phyloP scores from a whole-genome alignment of 2,888 invertebrate genomes.

The Psylliodes chrysocephalus region DNA sequence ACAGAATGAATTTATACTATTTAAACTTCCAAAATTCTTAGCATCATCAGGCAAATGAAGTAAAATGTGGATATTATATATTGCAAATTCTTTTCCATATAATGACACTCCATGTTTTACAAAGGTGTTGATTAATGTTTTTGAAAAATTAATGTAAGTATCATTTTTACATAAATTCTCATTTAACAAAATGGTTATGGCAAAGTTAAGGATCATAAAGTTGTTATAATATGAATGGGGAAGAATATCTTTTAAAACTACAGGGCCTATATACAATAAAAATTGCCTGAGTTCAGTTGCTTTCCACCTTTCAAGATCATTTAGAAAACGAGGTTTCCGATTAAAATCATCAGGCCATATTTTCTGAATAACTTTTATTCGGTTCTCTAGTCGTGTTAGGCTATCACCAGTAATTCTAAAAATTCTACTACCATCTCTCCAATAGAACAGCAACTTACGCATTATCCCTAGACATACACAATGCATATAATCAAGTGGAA shows the following conservation, averaged over 20 bases:
- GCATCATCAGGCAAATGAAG: slow-evolving; percentile 36
- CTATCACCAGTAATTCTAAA: slow-evolving; percentile 30
- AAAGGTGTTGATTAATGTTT: slow-evolving; percentile 31
- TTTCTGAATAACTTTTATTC: slow-evolving; percentile 4
- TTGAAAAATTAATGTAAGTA: slow-evolving; percentile 39
- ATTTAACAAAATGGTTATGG: slow-evolving; percentile 38
- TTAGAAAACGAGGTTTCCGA: slow-evolving; percentile 45
- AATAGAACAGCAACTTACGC: slow-evolving; percentile 43
- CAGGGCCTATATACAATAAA: slow-evolving; percentile 44
- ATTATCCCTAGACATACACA: slow-evolving; percentile 45
- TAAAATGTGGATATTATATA: slow-evolving; percentile 29
- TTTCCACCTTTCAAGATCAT: slow-evolving; percentile 46
- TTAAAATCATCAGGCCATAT: slow-evolving; percentile 49
- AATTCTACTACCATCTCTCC: slow-evolving; percentile 41
- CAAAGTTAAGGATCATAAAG: slow-evolving; percentile 44
- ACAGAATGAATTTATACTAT: slow-evolving; percentile 30
- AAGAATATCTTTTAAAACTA: slow-evolving; percentile 37
- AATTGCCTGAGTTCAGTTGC: slow-evolving; percentile 48
- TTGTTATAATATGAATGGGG: slow-evolving; percentile 34
- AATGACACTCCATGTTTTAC: slow-evolving; percentile 11
- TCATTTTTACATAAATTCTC: slow-evolving; percentile 34
- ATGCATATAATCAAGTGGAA: slow-evolving; percentile 48
- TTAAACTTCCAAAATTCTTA: slow-evolving; percentile 24
- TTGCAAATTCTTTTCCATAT: slow-evolving; percentile 34
- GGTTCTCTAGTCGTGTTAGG: slow-evolving; percentile 8